Base-by-base conservation (phyloP, 53 echinoderm and acorn worm species). In the Mesocentrotus franciscanus region DNA sequence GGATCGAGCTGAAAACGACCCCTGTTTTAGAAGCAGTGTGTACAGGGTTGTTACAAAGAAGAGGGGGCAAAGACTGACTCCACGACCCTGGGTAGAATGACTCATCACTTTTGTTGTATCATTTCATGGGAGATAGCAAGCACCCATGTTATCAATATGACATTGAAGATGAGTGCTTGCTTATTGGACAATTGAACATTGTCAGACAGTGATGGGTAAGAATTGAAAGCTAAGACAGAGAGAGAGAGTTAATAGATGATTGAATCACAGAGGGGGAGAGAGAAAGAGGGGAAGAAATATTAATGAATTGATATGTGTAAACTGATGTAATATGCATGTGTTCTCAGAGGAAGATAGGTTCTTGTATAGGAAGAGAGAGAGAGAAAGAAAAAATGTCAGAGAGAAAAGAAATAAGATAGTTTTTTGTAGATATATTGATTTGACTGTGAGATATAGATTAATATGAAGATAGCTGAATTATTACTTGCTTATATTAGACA, bases 71-170 rank as follows among this genome's bases (percentile, higher is more conserved):
- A 42, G 39, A 49, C 6, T 17, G 42, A 81, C 9, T 81, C 34
- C 8, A 56, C 58, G 58, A 87, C 87, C 87, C 58, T 87, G 87
- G 87, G 58, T 84, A n/a, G 58, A 58, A 87, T 87, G 87, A 87
- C 87, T 87, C 87, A 87, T 87, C 87, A 27, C 29, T 87, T 87
- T 57, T 87, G 29, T 58, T 87, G 87, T 27, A 12, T 12, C 27
- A 24, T 57, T 87, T 27, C 87, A 87, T 87, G 24, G 87, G 27
- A n/a, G 87, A 58, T 87, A 22, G 75, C 35, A 12, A 36, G 58
- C 56, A 58, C 87, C 56, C 29, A 57, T 87, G 87, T 87, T 87
- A 87, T 87, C 87, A 87, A 87, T 33, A 87, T 39, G 87, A 87
- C 87, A 87, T 87, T 57, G 87, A 87, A 87, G 24, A 87, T 87